Base-by-base conservation (phyloP, 2,888 invertebrate species). In the Exephanes ischioxanthus region DNA sequence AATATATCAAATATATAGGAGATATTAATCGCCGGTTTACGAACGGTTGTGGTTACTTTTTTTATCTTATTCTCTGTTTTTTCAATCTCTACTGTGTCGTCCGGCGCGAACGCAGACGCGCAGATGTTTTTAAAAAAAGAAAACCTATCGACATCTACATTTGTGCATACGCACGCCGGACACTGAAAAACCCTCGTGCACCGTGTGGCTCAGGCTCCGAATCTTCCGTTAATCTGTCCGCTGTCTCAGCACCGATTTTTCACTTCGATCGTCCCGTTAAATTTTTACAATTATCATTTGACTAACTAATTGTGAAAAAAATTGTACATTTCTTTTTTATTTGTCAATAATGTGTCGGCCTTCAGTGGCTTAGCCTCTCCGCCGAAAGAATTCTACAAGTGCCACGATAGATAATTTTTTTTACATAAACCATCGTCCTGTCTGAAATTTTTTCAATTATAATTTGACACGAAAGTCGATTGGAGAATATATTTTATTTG, bases 1-100 rank as follows among this genome's bases (percentile, higher is more conserved):
- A 87, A 91, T 89, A 91, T 93, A 92, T 92, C 92, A 92, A 91
- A 92, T 92, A 93, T 92, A 91, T 89, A 90, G 87, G 88, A 89
- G 89, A 89, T 90, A 89, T 88, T 87, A 73, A 88, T 90, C 87
- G 87, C 87, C 88, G 88, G 88, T 88, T 87, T 89, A 87, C 84
- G 84, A 85, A 78, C 81, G 82, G 77, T 58, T 58, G 68, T 63
- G 30, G n/a, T 53, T 22, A 45, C 19, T 76, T 81, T 79, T 80
- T 53, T 75, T 80, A 1, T 14, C 45, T 26, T 11, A n/a, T 45
- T 51, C 30, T 41, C 61, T 63, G 14, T 30, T 76, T 68, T 75
- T 76, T 58, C 48, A 14, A 55, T 70, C 19, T 26, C 66, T 73
- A 26, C n/a, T 53, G 55, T 75, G 48, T 76, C 41, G 48, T 70